Conservation (phyloP, 2,113 vertebrate genomes). For the Stigmatopora argus region DNA sequence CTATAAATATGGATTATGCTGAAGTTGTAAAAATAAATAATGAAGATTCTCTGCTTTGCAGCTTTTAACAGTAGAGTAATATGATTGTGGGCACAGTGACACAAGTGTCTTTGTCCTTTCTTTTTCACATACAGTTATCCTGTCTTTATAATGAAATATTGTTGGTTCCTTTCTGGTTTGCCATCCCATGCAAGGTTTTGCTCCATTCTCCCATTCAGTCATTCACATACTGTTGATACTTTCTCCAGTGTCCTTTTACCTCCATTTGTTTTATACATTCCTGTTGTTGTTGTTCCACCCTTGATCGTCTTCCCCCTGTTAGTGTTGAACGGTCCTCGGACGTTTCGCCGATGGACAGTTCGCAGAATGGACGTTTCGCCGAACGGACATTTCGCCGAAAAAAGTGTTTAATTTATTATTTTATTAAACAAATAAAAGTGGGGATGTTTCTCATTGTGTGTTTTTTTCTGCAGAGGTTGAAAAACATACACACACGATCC, state of each 20-base stretch:
- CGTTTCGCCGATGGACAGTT: too few species aligned
- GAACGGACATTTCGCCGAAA: too few species aligned
- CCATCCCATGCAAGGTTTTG: conserved; percentile 13
- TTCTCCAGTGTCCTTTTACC: too few species aligned
- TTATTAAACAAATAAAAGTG: too few species aligned
- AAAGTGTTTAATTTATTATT: too few species aligned
- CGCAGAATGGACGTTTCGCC: too few species aligned
- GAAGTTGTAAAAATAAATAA: conserved; percentile 7
- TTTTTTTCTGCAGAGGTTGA: too few species aligned
- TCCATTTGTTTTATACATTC: neutral
- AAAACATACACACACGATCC: too few species aligned
- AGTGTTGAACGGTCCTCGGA: too few species aligned
- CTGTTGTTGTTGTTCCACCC: neutral
- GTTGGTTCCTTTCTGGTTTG: conserved; percentile 27
- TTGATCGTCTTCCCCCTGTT: neutral
- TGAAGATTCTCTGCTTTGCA: conserved; percentile 6
- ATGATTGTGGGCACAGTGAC: neutral
- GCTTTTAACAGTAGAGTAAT: conserved; percentile 25
- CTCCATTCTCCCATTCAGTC: conserved; percentile 27
- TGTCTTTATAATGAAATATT: neutral
- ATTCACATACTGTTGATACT: conserved; percentile 21
- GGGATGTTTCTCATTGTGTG: too few species aligned
- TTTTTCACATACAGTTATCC: conserved; percentile 12
- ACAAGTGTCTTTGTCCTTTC: conserved; percentile 24
- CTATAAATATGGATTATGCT: conserved; percentile 27